These are phyloP conservation scores for Axea sp. DNA, from an alignment of 2,888 invertebrate species.

Conservation along the genomic window DNA sequence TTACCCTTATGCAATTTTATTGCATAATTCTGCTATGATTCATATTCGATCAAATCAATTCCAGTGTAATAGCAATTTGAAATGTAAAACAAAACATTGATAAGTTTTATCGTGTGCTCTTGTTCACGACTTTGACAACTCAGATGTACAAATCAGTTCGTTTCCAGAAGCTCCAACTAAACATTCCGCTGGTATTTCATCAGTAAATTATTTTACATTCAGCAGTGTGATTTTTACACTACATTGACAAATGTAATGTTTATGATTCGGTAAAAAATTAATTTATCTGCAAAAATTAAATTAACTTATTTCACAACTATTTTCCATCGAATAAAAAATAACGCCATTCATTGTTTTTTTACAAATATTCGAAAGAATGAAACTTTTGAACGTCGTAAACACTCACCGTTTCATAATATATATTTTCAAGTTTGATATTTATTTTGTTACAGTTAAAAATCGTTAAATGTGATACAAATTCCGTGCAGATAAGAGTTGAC, in stretches of 20 bases:
- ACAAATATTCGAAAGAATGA: too few relatives aligned
- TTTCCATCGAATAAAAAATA: too few relatives aligned
- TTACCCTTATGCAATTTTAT: constrained; percentile 12
- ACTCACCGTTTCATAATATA: too few relatives aligned
- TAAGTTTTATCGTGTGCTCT: constrained; percentile 18
- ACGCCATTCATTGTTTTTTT: too few relatives aligned
- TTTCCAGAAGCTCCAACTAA: background rate
- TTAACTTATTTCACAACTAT: too few relatives aligned
- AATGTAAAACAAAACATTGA: constrained; percentile 24
- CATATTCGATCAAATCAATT: constrained; percentile 39
- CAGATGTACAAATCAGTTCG: background rate
- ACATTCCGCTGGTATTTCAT: background rate
- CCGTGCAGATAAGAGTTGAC: constrained; percentile 38
- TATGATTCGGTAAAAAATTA: too few relatives aligned
- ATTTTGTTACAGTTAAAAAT: constrained; percentile 30
- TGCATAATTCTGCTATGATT: constrained; percentile 39
- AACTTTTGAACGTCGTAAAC: too few relatives aligned
- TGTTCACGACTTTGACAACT: constrained; percentile 16
- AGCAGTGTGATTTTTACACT: too few relatives aligned
- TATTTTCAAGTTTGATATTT: background rate
- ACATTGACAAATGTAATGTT: too few relatives aligned
- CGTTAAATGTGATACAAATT: constrained; percentile 43
- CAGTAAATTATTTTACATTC: too few relatives aligned
- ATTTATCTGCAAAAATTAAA: too few relatives aligned
- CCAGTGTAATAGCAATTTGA: constrained; percentile 40